Conservation (phyloP, 2,113 vertebrate genomes). For the Hyperopisus bebe region DNA sequence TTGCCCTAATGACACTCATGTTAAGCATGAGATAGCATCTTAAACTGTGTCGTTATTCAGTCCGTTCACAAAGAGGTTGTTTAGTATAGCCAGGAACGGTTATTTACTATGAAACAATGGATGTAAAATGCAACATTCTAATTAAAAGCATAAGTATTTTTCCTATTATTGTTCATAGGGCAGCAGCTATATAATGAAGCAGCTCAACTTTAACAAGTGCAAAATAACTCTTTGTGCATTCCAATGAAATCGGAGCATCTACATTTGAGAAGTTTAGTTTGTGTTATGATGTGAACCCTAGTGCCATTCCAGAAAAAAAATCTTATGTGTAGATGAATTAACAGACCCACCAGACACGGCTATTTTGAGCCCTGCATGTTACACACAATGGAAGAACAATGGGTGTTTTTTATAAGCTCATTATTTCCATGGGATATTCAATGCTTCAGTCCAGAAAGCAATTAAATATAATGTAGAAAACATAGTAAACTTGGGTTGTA, state of each 20-base stretch:
- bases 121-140: not conserved
- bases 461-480: not conserved
- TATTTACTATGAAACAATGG: not conserved
- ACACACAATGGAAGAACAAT: not conserved
- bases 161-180: not conserved
- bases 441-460: slow-evolving; percentile 1
- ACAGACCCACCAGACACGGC: not conserved
- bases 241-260: not conserved
- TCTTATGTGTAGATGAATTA: not conserved
- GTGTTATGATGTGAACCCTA: not conserved
- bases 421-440: not conserved
- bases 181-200: not conserved
- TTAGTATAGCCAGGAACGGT: not conserved
- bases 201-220: not conserved
- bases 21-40: not conserved
- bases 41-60: not conserved
- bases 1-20: not conserved
- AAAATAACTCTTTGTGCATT: not conserved
- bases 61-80: not conserved
- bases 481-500: not conserved
- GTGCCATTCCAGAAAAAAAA: not conserved
- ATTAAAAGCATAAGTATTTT: not conserved
- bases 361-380: not conserved
- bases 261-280: not conserved
- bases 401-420: not conserved